Evolutionary conservation across 2,113 vertebrate genomes (phyloP).

Genomic region (Nothocercus julius): DNA sequence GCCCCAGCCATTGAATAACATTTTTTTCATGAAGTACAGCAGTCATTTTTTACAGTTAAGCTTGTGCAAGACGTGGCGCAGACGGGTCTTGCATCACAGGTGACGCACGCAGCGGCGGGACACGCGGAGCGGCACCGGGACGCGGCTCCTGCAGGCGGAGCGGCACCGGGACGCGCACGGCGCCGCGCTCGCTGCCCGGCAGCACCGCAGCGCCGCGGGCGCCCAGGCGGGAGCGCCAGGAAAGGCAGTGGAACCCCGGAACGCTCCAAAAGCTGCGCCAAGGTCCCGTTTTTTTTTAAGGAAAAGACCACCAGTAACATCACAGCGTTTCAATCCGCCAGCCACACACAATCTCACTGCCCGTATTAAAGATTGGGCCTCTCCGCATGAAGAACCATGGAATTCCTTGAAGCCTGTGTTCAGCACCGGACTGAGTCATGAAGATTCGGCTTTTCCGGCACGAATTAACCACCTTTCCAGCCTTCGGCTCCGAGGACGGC

Average conservation of each 20-base stretch:
- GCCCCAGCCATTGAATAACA: neutral
- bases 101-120: too few species aligned
- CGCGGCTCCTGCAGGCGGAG: too few species aligned
- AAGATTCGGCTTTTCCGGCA: neutral
- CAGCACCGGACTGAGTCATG: accelerated
- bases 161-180: too few species aligned
- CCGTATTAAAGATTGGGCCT: accelerated
- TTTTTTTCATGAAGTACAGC: accelerated
- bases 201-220: too few species aligned
- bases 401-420: neutral
- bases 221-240: too few species aligned
- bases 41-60: accelerated
- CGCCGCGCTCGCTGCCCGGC: too few species aligned
- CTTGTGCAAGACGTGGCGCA: accelerated
- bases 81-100: neutral
- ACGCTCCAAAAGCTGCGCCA: accelerated
- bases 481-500: neutral
- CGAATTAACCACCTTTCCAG: neutral
- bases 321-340: neutral
- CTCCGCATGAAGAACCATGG: neutral
- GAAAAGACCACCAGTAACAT: accelerated
- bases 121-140: too few species aligned
- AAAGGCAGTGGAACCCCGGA: neutral
- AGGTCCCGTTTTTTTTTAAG: too few species aligned
- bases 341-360: accelerated